phyloP scores from a whole-genome alignment of 1,140 invertebrate species.

The Euwallacea similis region DNA sequence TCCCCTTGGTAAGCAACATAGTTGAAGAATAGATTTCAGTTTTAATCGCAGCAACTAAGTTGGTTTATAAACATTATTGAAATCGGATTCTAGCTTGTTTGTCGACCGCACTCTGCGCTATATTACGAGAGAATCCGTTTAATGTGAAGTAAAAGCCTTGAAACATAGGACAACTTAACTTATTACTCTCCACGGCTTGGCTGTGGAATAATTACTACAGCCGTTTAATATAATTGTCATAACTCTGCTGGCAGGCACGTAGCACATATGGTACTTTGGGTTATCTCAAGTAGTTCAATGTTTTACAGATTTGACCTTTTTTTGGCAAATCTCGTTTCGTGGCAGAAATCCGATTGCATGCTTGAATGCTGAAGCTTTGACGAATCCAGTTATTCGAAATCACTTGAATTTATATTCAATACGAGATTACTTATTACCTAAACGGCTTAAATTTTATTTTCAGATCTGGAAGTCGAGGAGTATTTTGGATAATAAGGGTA shows the following conservation, averaged over 20 bases:
- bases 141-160: slow-evolving; percentile 22
- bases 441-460: slow-evolving; percentile 30
- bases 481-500: slow-evolving; percentile 34
- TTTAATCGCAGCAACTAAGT: not conserved
- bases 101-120: slow-evolving; percentile 10
- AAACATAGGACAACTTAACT: slow-evolving; percentile 28
- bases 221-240: slow-evolving; percentile 32
- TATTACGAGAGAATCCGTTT: slow-evolving; percentile 28
- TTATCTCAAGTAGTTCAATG: slow-evolving; percentile 14
- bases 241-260: slow-evolving; percentile 25
- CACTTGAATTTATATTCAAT: slow-evolving; percentile 23
- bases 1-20: too few species aligned
- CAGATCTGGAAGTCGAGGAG: slow-evolving; percentile 12
- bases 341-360: not conserved
- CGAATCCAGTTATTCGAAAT: slow-evolving; percentile 8
- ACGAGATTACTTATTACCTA: slow-evolving; percentile 26
- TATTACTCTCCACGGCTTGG: slow-evolving; percentile 27
- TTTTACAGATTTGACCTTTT: slow-evolving; percentile 1
- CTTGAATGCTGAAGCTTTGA: not conserved
- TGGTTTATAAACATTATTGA: slow-evolving; percentile 9
- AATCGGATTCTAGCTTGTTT: slow-evolving; percentile 26
- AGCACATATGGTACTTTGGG: slow-evolving; percentile 31
- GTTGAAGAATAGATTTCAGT: too few species aligned
- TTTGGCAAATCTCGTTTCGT: not conserved
- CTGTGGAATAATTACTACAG: slow-evolving; percentile 25